Conservation (phyloP, 2,888 invertebrate genomes). For the Lysandra bellargus region DNA sequence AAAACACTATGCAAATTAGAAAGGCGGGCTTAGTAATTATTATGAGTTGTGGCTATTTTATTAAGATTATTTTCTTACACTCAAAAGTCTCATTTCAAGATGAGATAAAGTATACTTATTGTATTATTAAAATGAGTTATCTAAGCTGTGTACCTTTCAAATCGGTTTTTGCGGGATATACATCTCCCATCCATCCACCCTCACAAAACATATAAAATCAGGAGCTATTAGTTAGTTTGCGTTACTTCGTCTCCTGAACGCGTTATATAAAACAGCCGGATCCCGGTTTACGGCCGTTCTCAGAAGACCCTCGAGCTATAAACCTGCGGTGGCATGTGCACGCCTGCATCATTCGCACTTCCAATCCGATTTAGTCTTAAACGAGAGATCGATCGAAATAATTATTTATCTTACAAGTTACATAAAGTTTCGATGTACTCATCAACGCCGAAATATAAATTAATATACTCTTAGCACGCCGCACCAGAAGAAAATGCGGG, state of each 20-base stretch:
- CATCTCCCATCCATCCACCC: too few species aligned
- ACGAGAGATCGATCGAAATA: background rate
- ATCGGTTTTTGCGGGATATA: too few species aligned
- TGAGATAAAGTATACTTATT: too few species aligned
- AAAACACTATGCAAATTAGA: too few species aligned
- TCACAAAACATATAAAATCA: background rate
- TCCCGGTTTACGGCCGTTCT: conserved; percentile 68
- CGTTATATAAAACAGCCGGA: conserved; percentile 47
- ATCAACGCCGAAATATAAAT: too few species aligned
- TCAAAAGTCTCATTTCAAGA: too few species aligned
- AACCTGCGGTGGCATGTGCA: conserved; percentile 77
- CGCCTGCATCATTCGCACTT: conserved; percentile 20
- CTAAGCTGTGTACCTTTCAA: too few species aligned
- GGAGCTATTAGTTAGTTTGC: background rate
- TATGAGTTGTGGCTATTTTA: too few species aligned
- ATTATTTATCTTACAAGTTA: background rate
- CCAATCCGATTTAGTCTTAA: background rate
- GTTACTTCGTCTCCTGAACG: background rate
- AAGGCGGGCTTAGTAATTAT: too few species aligned
- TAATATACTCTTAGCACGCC: background rate
- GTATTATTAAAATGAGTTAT: too few species aligned
- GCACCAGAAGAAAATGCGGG: background rate
- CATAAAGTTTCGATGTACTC: too few species aligned
- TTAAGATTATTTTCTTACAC: too few species aligned
- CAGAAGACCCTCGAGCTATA: conserved; percentile 68